Conservation (phyloP, 2,888 invertebrate species). For the Buathra laborator region DNA sequence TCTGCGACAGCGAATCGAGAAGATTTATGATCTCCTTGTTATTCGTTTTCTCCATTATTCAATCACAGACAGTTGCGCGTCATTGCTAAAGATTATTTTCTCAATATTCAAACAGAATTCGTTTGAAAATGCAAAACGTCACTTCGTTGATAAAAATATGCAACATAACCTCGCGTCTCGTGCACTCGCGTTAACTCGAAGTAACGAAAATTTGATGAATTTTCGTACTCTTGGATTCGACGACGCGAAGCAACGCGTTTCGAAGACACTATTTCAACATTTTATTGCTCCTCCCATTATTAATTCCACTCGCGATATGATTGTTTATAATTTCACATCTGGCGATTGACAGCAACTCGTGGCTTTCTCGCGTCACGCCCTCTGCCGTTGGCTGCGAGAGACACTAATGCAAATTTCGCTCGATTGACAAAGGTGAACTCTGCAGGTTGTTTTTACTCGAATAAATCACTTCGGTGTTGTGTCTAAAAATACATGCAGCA, state of each 20-base stretch:
- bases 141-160: slow-evolving; percentile 19
- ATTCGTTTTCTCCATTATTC: slow-evolving; percentile 80
- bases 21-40: slow-evolving; percentile 89
- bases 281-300: background rate
- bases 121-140: slow-evolving; percentile 16
- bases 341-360: slow-evolving; percentile 20
- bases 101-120: background rate
- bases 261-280: background rate
- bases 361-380: background rate
- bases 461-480: background rate
- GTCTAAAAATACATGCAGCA: no score
- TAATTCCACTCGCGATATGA: background rate
- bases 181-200: background rate
- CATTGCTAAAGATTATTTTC: slow-evolving; percentile 23
- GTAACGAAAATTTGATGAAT: background rate
- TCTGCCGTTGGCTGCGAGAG: background rate
- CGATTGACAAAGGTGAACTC: background rate
- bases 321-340: slow-evolving; percentile 25
- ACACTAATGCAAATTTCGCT: background rate
- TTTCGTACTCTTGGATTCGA: background rate
- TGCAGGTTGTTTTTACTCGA: background rate
- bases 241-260: background rate
- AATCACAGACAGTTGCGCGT: slow-evolving; percentile 28
- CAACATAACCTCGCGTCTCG: slow-evolving; percentile 35
- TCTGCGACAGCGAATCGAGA: slow-evolving; percentile 88